Conservation (phyloP, 2,113 vertebrate genomes). For the Vulpes lagopus region DNA sequence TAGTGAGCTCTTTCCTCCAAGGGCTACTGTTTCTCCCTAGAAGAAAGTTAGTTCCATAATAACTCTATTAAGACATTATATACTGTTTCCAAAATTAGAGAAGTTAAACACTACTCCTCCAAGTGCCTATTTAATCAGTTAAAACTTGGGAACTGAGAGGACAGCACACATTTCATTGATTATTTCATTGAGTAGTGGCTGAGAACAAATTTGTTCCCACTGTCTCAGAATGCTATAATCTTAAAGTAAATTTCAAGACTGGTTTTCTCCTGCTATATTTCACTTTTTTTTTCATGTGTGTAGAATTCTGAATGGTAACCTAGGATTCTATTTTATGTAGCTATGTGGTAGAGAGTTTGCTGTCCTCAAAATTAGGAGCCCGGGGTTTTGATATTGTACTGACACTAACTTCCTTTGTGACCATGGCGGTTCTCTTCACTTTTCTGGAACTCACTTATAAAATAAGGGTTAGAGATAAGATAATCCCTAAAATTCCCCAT, state of each 20-base stretch:
- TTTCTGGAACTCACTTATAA: background rate
- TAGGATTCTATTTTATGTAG: background rate
- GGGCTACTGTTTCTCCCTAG: background rate
- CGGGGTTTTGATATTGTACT: background rate
- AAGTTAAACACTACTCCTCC: background rate
- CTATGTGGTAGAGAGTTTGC: background rate
- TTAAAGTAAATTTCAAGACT: slow-evolving; percentile 15
- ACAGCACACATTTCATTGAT: background rate
- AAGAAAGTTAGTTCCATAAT: background rate
- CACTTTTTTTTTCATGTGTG: background rate
- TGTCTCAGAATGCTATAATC: background rate
- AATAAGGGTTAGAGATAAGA: background rate
- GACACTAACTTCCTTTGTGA: background rate
- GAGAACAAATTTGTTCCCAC: background rate
- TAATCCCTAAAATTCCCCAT: background rate
- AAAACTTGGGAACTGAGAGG: background rate
- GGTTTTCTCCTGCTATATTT: background rate
- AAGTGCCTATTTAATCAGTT: background rate
- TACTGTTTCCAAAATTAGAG: background rate
- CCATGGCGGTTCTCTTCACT: background rate
- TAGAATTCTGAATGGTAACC: background rate
- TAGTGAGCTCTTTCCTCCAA: background rate
- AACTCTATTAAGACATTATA: background rate
- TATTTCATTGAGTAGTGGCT: background rate
- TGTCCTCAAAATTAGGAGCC: background rate